Evolutionary conservation across 2,113 vertebrate genomes (phyloP), one percentile per base, ranked within the genome.

Genomic region (Lophura nycthemera): DNA sequence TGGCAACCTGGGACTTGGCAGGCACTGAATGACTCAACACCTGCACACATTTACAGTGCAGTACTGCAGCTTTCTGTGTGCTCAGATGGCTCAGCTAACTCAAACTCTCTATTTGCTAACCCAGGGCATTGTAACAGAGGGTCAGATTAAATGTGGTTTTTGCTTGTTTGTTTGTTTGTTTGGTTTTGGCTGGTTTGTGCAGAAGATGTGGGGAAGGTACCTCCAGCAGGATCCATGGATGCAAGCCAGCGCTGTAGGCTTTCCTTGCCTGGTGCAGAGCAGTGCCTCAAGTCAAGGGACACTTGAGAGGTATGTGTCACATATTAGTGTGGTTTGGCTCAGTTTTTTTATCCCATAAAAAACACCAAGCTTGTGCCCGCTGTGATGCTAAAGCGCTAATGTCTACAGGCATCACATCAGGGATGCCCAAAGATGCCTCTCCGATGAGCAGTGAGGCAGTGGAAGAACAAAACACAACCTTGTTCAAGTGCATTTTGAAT

Each of bases 151-250:
- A 19, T 11, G 40, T 0, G 4, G 42, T 59, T 11, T 45, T 27
- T 81, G 32, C 17, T 45, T 27, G 61, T 38, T 20, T 63, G 6
- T 18, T 63, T 27, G 22, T 2, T 27, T 38, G 6, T 10, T 45
- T 63, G 16, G 17, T 45, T 32, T 45, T 18, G 52, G 13, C 7
- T 47, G 38, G 19, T 82, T 85, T 67, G 9, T 79, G 43, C 12
- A 32, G 34, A n/a, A 75, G 40, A 54, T 1, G 1, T 7, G 15
- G 32, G 8, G 12, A 82, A 64, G 15, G 19, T 87, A 63, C 32
- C 9, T 57, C 48, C 59, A 73, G 54, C 29, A 82, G 38, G 29
- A 65, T 48, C 27, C 13, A 4, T 0, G 0, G 11, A n/a, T 48
- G 40, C 47, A 82, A 19, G 0, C 1, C 18, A 32, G 29, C 13